These are phyloP conservation scores for Phytoseiulus persimilis DNA, from an alignment of 2,888 invertebrate genomes.

Conservation along the genomic window DNA sequence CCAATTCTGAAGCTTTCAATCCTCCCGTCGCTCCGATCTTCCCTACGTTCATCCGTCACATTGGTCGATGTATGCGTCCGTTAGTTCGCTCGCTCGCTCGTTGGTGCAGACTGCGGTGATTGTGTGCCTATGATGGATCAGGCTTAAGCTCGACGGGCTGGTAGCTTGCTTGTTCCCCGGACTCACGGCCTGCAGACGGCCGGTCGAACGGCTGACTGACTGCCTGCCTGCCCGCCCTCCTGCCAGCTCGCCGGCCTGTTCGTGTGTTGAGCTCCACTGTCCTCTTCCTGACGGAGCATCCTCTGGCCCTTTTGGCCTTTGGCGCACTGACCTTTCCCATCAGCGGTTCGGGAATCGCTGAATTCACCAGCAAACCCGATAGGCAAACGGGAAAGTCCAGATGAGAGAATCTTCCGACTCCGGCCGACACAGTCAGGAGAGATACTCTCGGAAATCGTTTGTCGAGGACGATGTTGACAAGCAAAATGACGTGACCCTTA, in stretches of 20 bases:
- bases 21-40: background rate
- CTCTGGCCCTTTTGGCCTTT: background rate
- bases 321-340: background rate
- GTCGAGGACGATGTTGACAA: no score
- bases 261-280: background rate
- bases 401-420: background rate
- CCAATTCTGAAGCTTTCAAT: background rate
- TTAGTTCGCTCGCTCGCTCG: background rate
- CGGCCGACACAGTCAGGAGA: background rate
- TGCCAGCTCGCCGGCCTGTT: background rate
- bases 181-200: background rate
- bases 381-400: background rate
- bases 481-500: no score
- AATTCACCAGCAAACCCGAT: background rate
- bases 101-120: background rate
- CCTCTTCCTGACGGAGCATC: background rate
- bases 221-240: background rate
- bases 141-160: conserved; percentile 32
- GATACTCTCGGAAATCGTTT: no score
- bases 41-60: background rate
- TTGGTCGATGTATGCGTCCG: background rate
- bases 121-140: conserved; percentile 37
- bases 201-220: background rate
- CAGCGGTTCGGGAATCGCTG: background rate
- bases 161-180: background rate